Conservation (phyloP, 1,140 invertebrate genomes). For the Drosophila willistoni region DNA sequence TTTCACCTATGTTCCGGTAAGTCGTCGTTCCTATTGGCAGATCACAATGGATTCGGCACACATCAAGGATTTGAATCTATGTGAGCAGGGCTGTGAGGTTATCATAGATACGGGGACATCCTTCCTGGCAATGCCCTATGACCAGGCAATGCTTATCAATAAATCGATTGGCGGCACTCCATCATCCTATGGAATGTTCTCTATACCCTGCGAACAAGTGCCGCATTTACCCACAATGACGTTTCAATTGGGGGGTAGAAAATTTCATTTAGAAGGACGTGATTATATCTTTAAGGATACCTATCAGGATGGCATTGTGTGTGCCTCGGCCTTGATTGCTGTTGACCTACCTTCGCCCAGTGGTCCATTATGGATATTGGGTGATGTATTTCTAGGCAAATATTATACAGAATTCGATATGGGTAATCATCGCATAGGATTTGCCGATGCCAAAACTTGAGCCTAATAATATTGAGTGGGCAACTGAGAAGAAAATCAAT, state of each 20-base stretch:
- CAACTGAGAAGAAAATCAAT: too few species aligned
- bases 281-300: conserved; percentile 71
- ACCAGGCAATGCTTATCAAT: conserved; percentile 63
- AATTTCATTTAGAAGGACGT: conserved; percentile 50
- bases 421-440: conserved; percentile 88
- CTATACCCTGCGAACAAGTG: conserved; percentile 53
- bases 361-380: conserved; percentile 74
- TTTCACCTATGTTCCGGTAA: conserved; percentile 74
- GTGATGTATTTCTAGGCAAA: conserved; percentile 88
- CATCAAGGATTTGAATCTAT: conserved; percentile 71
- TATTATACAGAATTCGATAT: conserved; percentile 90
- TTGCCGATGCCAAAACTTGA: conserved; percentile 57
- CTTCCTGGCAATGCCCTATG: conserved; percentile 87
- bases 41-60: conserved; percentile 60
- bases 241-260: conserved; percentile 56
- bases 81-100: conserved; percentile 85
- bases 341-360: conserved; percentile 64
- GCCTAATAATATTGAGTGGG: too few species aligned
- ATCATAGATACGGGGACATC: conserved; percentile 92
- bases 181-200: conserved; percentile 57
- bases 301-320: conserved; percentile 40
- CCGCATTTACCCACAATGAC: conserved; percentile 49
- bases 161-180: conserved; percentile 60
- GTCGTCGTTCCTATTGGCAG: conserved; percentile 77
- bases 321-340: conserved; percentile 66